Percentiles rank a stretch among this genome's conserved stretches.
These are phyloP conservation scores for Andrena hattorfiana DNA, from an alignment of 2,888 invertebrate genomes.

Conservation along the genomic window DNA sequence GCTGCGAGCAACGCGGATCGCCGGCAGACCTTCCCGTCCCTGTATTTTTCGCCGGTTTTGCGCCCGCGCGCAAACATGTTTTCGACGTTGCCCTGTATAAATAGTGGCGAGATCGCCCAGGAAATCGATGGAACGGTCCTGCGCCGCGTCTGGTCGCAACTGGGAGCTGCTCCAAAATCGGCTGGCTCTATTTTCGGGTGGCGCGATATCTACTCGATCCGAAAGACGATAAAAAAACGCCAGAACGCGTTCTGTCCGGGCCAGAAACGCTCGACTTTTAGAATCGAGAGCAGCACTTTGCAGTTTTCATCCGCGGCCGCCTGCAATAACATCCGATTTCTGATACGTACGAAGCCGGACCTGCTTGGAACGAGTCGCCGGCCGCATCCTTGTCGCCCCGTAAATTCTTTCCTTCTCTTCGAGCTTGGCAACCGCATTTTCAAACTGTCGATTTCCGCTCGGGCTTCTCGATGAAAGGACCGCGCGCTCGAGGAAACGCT, in stretches of 20 bases:
- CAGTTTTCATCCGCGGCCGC: constrained; percentile 56
- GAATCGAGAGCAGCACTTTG: constrained; percentile 65
- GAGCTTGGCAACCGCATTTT: constrained; percentile 57
- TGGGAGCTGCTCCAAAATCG: constrained; percentile 3
- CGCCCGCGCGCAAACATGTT: constrained; percentile 11
- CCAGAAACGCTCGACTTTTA: constrained; percentile 50
- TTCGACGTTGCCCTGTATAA: not conserved
- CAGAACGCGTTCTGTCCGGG: constrained; percentile 19
- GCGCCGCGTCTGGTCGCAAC: not conserved
- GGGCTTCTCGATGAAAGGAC: constrained; percentile 30
- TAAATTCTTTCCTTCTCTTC: constrained; percentile 42
- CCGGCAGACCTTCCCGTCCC: constrained; percentile 7
- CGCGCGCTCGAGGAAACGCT: constrained; percentile 9
- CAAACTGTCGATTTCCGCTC: constrained; percentile 47
- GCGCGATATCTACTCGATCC: not conserved
- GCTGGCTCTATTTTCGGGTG: constrained; percentile 1
- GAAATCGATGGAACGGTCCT: not conserved
- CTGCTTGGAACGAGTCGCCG: constrained; percentile 30
- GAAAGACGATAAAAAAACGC: constrained; percentile 29
- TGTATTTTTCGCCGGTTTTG: constrained; percentile 4
- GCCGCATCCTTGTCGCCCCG: constrained; percentile 16
- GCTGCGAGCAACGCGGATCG: constrained; percentile 20
- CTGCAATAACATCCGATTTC: constrained; percentile 64
- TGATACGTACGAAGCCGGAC: constrained; percentile 50
- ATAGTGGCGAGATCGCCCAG: not conserved